Conservation (phyloP, 2,888 invertebrate species). For the Oligia fasciuncula region DNA sequence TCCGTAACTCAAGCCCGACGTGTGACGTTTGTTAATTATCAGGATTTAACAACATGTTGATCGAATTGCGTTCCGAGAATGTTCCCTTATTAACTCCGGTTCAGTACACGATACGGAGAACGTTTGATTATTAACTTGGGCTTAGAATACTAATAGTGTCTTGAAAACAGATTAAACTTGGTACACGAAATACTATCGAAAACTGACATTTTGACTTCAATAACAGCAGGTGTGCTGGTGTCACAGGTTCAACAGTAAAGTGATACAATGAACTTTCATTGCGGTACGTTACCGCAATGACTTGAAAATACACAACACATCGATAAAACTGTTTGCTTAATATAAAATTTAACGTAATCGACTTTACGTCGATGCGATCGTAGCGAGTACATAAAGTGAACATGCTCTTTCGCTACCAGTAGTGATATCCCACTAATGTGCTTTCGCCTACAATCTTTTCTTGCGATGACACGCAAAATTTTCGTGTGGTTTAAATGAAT, state of each 20-base stretch:
- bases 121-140: conserved; percentile 52
- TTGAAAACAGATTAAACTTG: conserved; percentile 31
- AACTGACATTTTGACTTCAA: conserved; percentile 37
- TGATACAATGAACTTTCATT: conserved; percentile 63
- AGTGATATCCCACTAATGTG: conserved; percentile 89
- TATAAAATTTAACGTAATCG: conserved; percentile 86
- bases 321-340: conserved; percentile 83
- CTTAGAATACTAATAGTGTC: conserved; percentile 16
- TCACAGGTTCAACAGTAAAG: conserved; percentile 54
- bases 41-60: conserved; percentile 74
- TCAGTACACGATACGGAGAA: conserved; percentile 43
- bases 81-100: conserved; percentile 61
- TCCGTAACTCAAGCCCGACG: conserved; percentile 78
- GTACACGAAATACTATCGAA: conserved; percentile 11
- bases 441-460: conserved; percentile 88
- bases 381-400: conserved; percentile 82
- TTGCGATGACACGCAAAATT: conserved; percentile 88
- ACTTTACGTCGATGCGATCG: conserved; percentile 80
- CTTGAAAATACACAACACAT: conserved; percentile 72
- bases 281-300: conserved; percentile 61
- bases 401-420: conserved; percentile 85
- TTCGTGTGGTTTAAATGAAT: conserved; percentile 65
- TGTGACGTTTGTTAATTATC: conserved; percentile 84
- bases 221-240: conserved; percentile 42
- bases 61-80: conserved; percentile 62